Percentiles rank a stretch among this genome's conserved stretches.
Conservation (phyloP, 2,113 vertebrate genomes). For the Tragelaphus buxtoni region DNA sequence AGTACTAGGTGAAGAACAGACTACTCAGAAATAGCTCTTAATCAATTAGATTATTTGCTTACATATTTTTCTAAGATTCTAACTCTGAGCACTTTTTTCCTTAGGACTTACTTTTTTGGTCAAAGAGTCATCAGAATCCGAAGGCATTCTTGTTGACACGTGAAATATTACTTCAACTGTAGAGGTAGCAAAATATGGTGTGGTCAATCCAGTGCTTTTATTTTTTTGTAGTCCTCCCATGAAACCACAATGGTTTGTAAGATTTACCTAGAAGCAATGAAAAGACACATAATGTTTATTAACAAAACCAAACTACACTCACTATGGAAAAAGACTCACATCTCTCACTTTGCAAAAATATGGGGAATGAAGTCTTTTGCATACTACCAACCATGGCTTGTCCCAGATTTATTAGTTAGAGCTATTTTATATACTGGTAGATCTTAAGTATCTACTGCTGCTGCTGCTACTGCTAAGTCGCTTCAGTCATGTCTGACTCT, state of each 20-base stretch:
- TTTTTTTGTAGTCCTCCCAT: conserved; percentile 98
- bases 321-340: not conserved
- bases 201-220: conserved; percentile 95
- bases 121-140: conserved; percentile 96
- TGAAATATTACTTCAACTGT: conserved; percentile 98
- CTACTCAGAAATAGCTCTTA: not conserved
- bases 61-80: conserved; percentile 52
- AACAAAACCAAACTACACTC: not conserved
- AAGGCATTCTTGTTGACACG: conserved; percentile 98
- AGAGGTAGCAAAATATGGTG: conserved; percentile 97
- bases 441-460: not conserved
- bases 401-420: conserved; percentile 29
- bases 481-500: no score
- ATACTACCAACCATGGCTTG: conserved; percentile 2
- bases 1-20: not conserved
- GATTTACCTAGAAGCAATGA: conserved; percentile 88
- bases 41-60: not conserved
- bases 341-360: not conserved
- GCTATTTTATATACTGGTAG: not conserved
- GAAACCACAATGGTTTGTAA: conserved; percentile 97
- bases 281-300: conserved; percentile 24
- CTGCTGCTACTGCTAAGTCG: no score
- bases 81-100: not conserved
- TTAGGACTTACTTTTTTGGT: conserved; percentile 92
- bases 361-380: not conserved